Conservation (phyloP, 2,888 invertebrate genomes). For the Troides helena region DNA sequence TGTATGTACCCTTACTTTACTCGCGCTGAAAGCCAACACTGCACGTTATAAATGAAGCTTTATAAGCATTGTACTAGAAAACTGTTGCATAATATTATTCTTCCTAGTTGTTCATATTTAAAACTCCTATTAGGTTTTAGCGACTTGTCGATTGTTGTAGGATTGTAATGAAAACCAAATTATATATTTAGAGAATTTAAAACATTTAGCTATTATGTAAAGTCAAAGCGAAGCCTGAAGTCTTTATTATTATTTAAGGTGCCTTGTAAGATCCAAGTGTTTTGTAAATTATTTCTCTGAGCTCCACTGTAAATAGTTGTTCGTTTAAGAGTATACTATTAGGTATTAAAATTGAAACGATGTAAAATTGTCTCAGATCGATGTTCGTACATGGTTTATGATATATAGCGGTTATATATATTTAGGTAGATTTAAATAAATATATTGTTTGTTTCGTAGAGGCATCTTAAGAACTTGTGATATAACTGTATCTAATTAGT, state of each 20-base stretch:
- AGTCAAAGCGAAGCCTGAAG: conserved; percentile 78
- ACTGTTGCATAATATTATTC: conserved; percentile 79
- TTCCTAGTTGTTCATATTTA: conserved; percentile 78
- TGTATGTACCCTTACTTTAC: conserved; percentile 30
- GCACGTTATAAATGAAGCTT: conserved; percentile 48
- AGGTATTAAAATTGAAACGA: conserved; percentile 65
- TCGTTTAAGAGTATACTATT: conserved; percentile 76
- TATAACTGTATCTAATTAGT: conserved; percentile 76
- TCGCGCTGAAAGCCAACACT: conserved; percentile 57
- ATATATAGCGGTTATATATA: conserved; percentile 52
- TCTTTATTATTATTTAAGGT: conserved; percentile 76
- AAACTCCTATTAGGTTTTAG: conserved; percentile 78
- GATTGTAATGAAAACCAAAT: conserved; percentile 79
- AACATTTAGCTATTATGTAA: conserved; percentile 76
- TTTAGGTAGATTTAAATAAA: conserved; percentile 66
- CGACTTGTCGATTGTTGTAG: conserved; percentile 75
- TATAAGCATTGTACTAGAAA: conserved; percentile 53
- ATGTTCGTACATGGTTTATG: conserved; percentile 60
- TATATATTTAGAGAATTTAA: conserved; percentile 79
- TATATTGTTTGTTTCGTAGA: conserved; percentile 78
- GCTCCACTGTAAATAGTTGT: conserved; percentile 76
- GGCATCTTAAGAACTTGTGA: conserved; percentile 79
- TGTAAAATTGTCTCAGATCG: conserved; percentile 68
- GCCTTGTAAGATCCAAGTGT: conserved; percentile 74
- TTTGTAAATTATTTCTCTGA: conserved; percentile 76